Percentiles rank a stretch among this genome's conserved stretches.
phyloP scores from a whole-genome alignment of 1,140 invertebrate genomes.

The Hycleus cichorii region DNA sequence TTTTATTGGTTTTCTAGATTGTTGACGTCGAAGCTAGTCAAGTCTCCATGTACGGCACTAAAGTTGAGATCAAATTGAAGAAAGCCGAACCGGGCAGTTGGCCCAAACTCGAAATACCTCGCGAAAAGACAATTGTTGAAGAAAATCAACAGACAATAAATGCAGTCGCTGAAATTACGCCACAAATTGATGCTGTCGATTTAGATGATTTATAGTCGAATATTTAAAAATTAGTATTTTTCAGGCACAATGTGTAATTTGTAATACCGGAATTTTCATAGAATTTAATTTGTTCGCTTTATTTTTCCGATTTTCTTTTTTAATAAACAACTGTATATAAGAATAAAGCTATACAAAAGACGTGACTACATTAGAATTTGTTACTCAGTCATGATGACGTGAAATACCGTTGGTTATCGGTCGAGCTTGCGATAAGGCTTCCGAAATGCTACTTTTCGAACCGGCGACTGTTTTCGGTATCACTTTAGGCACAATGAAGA shows the following conservation, averaged over 20 bases:
- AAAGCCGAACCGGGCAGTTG: conserved; percentile 81
- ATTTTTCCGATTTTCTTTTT: not conserved
- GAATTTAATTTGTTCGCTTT: no score
- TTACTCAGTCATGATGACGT: conserved; percentile 3
- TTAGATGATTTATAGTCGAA: conserved; percentile 32
- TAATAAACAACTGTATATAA: not conserved
- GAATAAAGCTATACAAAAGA: not conserved
- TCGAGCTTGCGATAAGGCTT: conserved; percentile 13
- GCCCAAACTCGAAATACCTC: conserved; percentile 64
- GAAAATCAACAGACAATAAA: conserved; percentile 4
- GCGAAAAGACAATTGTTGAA: conserved; percentile 20
- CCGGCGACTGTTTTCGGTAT: conserved; percentile 25
- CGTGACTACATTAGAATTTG: not conserved
- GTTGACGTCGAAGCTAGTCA: conserved; percentile 61
- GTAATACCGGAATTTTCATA: no score
- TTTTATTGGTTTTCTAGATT: conserved; percentile 48
- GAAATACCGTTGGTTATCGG: conserved; percentile 9
- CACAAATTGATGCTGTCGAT: conserved; percentile 34
- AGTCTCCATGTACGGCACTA: conserved; percentile 80
- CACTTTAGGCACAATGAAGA: conserved; percentile 38
- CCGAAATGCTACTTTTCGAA: conserved; percentile 10
- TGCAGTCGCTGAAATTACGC: conserved; percentile 15
- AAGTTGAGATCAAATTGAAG: conserved; percentile 89
- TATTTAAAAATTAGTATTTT: no score
- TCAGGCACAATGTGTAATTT: no score